phyloP scores from a whole-genome alignment of 2,888 invertebrate species.

The Atethmia centrago region DNA sequence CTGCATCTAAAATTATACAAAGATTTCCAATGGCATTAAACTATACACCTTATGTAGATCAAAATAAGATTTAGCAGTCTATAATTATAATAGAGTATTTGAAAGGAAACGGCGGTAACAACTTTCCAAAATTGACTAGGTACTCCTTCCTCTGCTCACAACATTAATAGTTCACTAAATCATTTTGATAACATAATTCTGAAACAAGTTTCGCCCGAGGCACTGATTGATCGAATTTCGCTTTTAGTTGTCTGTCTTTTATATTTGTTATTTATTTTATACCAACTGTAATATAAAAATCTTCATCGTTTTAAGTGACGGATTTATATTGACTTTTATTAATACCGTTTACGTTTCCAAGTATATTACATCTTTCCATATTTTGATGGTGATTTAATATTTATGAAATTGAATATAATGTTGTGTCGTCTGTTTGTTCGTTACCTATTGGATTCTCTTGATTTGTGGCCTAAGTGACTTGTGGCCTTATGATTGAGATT shows the following conservation, averaged over 20 bases:
- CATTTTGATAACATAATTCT: constrained; percentile 63
- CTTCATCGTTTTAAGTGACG: constrained; percentile 50
- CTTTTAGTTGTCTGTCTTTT: constrained; percentile 66
- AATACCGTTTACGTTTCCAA: constrained; percentile 50
- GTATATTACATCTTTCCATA: constrained; percentile 61
- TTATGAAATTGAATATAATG: constrained; percentile 40
- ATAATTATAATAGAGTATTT: constrained; percentile 28
- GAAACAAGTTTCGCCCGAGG: constrained; percentile 63
- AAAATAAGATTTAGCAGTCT: constrained; percentile 37
- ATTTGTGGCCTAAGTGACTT: constrained; percentile 1
- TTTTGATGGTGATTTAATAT: constrained; percentile 57
- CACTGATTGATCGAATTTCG: constrained; percentile 67
- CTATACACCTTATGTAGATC: constrained; percentile 28
- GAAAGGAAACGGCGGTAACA: constrained; percentile 58
- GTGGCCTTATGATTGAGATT: background rate
- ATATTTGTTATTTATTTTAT: constrained; percentile 62
- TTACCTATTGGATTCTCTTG: constrained; percentile 35
- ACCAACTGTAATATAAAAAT: constrained; percentile 59
- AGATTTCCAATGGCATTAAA: background rate
- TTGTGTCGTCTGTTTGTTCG: constrained; percentile 37
- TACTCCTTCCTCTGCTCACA: constrained; percentile 67
- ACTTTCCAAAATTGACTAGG: constrained; percentile 77
- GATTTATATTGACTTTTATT: constrained; percentile 68
- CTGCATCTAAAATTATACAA: background rate
- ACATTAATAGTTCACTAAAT: constrained; percentile 63